Conservation (phyloP, 1,140 invertebrate species). For the Bathynomus jamesi region DNA sequence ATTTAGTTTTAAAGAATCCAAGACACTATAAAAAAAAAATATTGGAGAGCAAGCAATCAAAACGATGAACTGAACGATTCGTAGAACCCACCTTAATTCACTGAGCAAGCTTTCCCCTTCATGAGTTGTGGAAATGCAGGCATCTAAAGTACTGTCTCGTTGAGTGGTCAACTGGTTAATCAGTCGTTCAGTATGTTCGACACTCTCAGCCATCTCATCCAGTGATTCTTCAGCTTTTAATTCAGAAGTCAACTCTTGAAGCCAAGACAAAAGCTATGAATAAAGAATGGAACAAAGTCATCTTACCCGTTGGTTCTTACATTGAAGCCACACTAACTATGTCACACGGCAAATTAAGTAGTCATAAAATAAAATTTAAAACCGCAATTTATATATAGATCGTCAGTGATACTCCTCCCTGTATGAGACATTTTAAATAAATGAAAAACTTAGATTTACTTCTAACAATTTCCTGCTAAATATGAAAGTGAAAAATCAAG, state of each 20-base stretch:
- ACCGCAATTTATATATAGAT: neutral
- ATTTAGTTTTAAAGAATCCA: too few relatives aligned
- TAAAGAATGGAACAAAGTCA: neutral
- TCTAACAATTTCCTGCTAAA: too few relatives aligned
- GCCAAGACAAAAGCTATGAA: slow-evolving; percentile 25
- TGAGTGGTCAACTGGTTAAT: slow-evolving; percentile 73
- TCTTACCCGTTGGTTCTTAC: too few relatives aligned
- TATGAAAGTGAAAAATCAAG: neutral
- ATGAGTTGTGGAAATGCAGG: slow-evolving; percentile 76
- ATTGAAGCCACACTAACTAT: too few relatives aligned
- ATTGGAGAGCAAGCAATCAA: too few relatives aligned
- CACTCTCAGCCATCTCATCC: slow-evolving; percentile 54
- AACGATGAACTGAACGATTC: too few relatives aligned
- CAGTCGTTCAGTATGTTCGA: slow-evolving; percentile 73
- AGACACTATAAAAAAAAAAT: too few relatives aligned
- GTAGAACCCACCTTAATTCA: slow-evolving; percentile 63
- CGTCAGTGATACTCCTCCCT: too few relatives aligned
- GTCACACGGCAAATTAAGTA: too few relatives aligned
- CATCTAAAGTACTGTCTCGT: slow-evolving; percentile 72
- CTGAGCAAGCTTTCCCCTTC: slow-evolving; percentile 85
- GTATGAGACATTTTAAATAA: too few relatives aligned
- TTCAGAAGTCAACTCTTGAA: slow-evolving; percentile 30
- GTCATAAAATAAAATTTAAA: neutral
- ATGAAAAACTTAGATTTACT: too few relatives aligned
- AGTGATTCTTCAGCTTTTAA: slow-evolving; percentile 26